Percentiles rank a stretch among this genome's conserved stretches.
These are phyloP conservation scores for Eutrigla gurnardus DNA, from an alignment of 2,797 vertebrate species.

Conservation along the genomic window DNA sequence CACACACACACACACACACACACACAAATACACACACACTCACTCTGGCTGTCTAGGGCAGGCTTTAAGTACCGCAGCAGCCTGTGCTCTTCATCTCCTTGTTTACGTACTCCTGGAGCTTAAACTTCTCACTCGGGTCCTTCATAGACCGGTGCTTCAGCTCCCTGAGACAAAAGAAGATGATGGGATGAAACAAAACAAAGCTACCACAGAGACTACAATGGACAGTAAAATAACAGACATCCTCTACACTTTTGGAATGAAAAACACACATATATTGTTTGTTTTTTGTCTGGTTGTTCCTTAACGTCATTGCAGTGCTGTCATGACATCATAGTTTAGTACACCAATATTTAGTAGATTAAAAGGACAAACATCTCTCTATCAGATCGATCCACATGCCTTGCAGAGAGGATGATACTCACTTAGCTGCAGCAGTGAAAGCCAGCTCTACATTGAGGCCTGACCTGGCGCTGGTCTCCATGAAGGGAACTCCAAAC, in stretches of 20 bases:
- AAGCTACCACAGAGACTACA: not conserved
- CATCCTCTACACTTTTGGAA: not conserved
- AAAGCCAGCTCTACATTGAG: conserved; percentile 94
- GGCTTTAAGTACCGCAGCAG: conserved; percentile 86
- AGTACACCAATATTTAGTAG: not conserved
- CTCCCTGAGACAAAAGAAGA: conserved; percentile 81
- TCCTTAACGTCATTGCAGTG: not conserved
- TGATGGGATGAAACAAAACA: not conserved
- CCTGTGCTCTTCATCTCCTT: conserved; percentile 87
- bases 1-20: not conserved
- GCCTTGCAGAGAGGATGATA: conserved; percentile 21
- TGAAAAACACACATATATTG: not conserved
- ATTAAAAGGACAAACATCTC: not conserved
- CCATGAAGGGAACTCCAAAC: conserved; percentile 95
- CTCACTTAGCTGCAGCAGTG: conserved; percentile 94
- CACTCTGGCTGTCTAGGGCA: not conserved
- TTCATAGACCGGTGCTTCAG: conserved; percentile 91
- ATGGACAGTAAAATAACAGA: not conserved
- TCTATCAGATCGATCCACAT: not conserved
- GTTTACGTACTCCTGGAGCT: conserved; percentile 92
- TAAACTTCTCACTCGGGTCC: conserved; percentile 89
- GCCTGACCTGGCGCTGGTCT: conserved; percentile 93
- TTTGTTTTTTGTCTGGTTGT: not conserved
- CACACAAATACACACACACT: conserved; percentile 20
- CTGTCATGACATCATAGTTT: no score